A percentile compares a stretch with the other conserved stretches of the same genome.
Conservation (phyloP, 1,140 invertebrate genomes). For the Leptopilina clavipes region DNA sequence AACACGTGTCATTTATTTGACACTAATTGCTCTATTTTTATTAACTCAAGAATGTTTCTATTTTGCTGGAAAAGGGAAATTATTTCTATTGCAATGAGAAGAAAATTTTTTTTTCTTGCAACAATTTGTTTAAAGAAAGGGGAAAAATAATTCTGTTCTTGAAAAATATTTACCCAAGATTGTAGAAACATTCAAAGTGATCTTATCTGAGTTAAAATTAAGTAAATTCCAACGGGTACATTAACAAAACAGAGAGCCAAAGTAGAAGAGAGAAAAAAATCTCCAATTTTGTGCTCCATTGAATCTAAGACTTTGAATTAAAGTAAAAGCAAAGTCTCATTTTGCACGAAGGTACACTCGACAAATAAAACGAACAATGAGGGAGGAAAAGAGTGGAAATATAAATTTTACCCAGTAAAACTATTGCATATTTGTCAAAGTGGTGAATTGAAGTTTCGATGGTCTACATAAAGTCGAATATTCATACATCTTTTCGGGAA, state of each 20-base stretch:
- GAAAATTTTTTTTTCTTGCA: no score
- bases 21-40: slow-evolving; percentile 12
- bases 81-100: no score
- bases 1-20: slow-evolving; percentile 25
- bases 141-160: no score
- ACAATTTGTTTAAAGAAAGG: no score
- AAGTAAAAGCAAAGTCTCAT: background rate
- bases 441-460: background rate
- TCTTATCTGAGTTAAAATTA: background rate
- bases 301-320: slow-evolving; percentile 39
- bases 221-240: background rate
- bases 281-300: background rate
- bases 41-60: no score
- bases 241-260: background rate
- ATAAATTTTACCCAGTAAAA: background rate
- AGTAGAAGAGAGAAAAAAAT: no score
- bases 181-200: no score
- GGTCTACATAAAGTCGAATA: background rate
- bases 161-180: background rate
- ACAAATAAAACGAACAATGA: no score
- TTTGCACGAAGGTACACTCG: no score
- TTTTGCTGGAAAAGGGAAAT: no score
- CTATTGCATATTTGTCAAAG: background rate
- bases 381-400: no score
- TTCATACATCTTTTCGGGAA: background rate